These are phyloP conservation scores for Strigops habroptila DNA, from an alignment of 2,113 vertebrate genomes.

Conservation along the genomic window DNA sequence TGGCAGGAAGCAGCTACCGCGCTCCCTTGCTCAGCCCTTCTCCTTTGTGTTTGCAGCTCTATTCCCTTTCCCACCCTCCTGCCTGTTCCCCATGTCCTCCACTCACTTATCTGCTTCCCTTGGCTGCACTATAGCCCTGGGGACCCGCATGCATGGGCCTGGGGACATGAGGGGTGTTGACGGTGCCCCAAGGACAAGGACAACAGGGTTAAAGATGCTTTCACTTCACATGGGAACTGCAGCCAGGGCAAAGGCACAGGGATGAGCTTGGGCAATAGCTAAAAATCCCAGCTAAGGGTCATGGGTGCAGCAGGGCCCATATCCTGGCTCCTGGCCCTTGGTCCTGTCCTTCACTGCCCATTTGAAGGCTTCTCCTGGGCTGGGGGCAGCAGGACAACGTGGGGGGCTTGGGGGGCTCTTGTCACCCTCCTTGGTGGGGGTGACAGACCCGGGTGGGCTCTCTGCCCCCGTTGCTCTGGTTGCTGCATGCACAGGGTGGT, in stretches of 20 bases:
- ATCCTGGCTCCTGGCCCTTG: background rate
- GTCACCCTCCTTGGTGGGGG: no score
- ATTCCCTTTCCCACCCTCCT: background rate
- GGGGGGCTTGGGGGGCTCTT: background rate
- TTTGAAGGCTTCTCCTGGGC: no score
- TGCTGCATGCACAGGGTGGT: background rate
- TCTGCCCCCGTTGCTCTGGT: background rate
- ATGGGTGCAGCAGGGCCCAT: background rate
- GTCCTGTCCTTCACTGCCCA: fast-evolving
- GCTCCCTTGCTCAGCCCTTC: background rate
- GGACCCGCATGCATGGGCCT: fast-evolving
- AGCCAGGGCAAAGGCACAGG: background rate
- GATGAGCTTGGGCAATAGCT: background rate
- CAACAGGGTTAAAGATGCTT: background rate
- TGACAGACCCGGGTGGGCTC: background rate
- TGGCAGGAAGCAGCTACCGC: background rate
- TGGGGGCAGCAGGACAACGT: background rate
- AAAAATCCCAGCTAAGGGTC: constrained; percentile 25
- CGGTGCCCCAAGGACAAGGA: fast-evolving
- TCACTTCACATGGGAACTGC: fast-evolving
- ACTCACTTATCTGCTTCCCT: fast-evolving
- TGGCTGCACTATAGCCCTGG: background rate
- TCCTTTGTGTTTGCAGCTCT: background rate
- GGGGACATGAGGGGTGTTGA: fast-evolving
- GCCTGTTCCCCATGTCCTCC: background rate